phyloP scores from a whole-genome alignment of 92 coral and sea anemone genomes.

The Palythoa caribaeorum region DNA sequence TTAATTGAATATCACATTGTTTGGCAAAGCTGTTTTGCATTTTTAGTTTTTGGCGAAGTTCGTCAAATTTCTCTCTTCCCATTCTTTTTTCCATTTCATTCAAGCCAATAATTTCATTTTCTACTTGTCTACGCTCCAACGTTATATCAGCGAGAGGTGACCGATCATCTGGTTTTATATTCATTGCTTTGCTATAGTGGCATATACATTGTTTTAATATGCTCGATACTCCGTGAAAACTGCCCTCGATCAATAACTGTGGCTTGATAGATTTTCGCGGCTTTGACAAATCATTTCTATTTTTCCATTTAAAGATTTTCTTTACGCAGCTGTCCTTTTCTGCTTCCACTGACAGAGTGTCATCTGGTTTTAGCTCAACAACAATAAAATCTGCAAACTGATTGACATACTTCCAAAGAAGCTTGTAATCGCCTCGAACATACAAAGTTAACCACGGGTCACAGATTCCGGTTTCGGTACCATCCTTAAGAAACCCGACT shows the following conservation, averaged over 20 bases:
- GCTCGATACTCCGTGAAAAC: slow-evolving; percentile 1
- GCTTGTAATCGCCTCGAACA: not conserved
- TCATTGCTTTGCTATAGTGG: not conserved
- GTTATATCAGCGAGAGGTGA: not conserved
- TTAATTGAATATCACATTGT: slow-evolving; percentile 12
- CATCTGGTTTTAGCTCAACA: slow-evolving; percentile 19
- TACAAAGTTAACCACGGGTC: not conserved
- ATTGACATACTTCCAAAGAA: not conserved
- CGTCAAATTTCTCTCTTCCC: not conserved
- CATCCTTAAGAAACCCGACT: slow-evolving; percentile 10
- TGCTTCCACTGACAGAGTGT: not conserved
- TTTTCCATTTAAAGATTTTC: not conserved
- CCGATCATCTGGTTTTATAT: slow-evolving; percentile 14
- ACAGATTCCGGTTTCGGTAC: not conserved
- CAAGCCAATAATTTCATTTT: slow-evolving; percentile 1
- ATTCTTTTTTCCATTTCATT: not conserved
- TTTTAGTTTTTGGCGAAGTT: not conserved
- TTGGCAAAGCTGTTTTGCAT: slow-evolving; percentile 16
- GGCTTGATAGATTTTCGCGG: not conserved
- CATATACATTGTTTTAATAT: not conserved
- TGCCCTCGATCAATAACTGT: not conserved
- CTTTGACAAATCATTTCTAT: not conserved
- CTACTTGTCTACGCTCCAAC: not conserved
- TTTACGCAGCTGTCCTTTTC: not conserved
- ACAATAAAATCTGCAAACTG: slow-evolving; percentile 12